Conservation (phyloP, 1,140 invertebrate species). For the Streblospio benedicti region DNA sequence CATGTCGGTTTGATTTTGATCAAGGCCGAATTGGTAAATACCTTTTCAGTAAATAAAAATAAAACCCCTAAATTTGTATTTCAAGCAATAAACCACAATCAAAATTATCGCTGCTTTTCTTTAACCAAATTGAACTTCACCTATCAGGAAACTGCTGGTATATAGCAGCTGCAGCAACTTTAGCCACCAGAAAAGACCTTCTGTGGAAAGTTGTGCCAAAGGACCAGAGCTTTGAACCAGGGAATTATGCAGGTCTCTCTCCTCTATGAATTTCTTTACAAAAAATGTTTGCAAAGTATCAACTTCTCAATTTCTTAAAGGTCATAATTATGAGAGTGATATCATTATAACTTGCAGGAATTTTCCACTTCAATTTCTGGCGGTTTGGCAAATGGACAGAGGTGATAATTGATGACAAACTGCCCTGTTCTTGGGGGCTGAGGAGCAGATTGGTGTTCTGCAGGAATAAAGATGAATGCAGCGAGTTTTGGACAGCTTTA, state of each 20-base stretch:
- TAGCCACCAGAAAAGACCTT: slow-evolving; percentile 5
- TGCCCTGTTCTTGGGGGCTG: slow-evolving; percentile 61
- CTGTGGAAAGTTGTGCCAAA: slow-evolving; percentile 8
- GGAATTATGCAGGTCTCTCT: slow-evolving; percentile 12
- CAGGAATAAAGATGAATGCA: slow-evolving; percentile 54
- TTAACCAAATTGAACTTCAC: too few relatives aligned
- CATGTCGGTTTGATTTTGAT: slow-evolving; percentile 55
- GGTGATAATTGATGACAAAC: slow-evolving; percentile 61
- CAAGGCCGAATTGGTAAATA: slow-evolving; percentile 54
- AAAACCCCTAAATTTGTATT: too few relatives aligned
- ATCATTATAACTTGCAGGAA: slow-evolving; percentile 22
- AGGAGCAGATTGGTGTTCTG: slow-evolving; percentile 59
- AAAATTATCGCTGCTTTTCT: too few relatives aligned
- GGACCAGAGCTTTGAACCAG: slow-evolving; percentile 8
- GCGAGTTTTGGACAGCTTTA: slow-evolving; percentile 43
- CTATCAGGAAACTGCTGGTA: slow-evolving; percentile 24
- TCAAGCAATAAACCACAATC: too few relatives aligned
- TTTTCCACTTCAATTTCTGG: slow-evolving; percentile 60
- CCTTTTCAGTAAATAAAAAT: too few relatives aligned
- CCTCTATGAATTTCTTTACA: neutral
- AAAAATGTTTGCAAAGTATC: too few relatives aligned
- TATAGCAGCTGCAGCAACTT: slow-evolving; percentile 14
- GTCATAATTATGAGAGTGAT: neutral
- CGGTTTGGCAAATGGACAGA: slow-evolving; percentile 65
- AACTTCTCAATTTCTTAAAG: neutral